phyloP scores from a whole-genome alignment of 2,797 vertebrate genomes.

The Chloroceryle inda region DNA sequence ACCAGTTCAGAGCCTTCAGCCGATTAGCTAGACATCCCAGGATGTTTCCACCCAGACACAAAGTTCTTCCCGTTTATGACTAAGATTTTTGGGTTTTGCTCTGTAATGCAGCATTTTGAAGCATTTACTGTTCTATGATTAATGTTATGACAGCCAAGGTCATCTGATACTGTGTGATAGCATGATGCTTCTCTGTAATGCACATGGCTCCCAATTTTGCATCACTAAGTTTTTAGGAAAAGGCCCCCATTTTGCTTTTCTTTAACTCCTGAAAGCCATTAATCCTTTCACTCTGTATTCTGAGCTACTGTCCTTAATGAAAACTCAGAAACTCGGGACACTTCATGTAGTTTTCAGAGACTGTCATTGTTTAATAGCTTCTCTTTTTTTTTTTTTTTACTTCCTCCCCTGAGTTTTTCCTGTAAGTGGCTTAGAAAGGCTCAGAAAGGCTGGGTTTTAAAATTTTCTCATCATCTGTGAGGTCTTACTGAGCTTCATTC shows the following conservation, averaged over 20 bases:
- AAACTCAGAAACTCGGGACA: neutral
- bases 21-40: neutral
- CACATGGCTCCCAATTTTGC: neutral
- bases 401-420: neutral
- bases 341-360: neutral
- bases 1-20: neutral
- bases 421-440: neutral
- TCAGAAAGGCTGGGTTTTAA: neutral
- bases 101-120: neutral
- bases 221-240: neutral
- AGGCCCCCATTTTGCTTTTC: neutral
- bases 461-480: neutral
- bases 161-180: neutral
- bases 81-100: neutral
- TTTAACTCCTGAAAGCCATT: neutral
- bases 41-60: neutral
- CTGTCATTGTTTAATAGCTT: neutral
- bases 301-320: neutral
- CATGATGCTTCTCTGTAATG: neutral
- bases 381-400: neutral
- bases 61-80: neutral
- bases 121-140: neutral
- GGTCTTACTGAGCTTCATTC: neutral
- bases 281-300: neutral
- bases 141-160: neutral